phyloP scores from a whole-genome alignment of 2,113 vertebrate species.

The Candoia aspera region DNA sequence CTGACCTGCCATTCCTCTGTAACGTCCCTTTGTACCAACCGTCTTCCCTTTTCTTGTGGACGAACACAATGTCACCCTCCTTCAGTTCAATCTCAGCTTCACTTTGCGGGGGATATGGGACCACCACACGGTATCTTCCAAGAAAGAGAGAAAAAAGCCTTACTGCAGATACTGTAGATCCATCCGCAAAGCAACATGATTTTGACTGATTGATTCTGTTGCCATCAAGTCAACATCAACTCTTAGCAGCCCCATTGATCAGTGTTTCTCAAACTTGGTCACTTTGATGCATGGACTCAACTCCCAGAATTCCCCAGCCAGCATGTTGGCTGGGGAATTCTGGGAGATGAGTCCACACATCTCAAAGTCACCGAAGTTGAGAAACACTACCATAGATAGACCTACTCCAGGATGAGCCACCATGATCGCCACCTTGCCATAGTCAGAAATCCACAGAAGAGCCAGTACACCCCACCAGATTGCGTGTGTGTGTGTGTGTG shows the following conservation, averaged over 20 bases:
- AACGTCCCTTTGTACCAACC: slow-evolving; percentile 98
- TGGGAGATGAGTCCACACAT: too few relatives aligned
- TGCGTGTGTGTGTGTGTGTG: not conserved
- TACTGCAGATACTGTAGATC: not conserved
- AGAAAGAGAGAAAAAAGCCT: slow-evolving; percentile 22
- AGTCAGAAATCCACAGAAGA: not conserved
- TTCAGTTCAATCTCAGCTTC: slow-evolving; percentile 98
- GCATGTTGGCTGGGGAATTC: too few relatives aligned
- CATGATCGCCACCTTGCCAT: not conserved
- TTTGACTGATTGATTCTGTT: not conserved
- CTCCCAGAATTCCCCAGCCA: too few relatives aligned
- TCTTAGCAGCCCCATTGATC: not conserved
- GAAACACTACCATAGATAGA: not conserved
- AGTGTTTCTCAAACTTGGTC: too few relatives aligned
- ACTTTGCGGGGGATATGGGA: slow-evolving; percentile 95
- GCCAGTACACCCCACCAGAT: not conserved
- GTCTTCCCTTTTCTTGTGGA: slow-evolving; percentile 96
- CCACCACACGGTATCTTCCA: slow-evolving; percentile 91
- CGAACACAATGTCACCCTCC: slow-evolving; percentile 95
- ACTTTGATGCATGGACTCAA: too few relatives aligned
- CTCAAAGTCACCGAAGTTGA: too few relatives aligned
- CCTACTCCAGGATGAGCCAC: not conserved
- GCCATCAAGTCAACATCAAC: not conserved
- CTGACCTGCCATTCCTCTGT: slow-evolving; percentile 94
- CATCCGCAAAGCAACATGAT: not conserved